Evolutionary conservation across 1,140 invertebrate species (phyloP), one percentile per base, ranked within the genome.

Genomic region (Drosophila takahashii): DNA sequence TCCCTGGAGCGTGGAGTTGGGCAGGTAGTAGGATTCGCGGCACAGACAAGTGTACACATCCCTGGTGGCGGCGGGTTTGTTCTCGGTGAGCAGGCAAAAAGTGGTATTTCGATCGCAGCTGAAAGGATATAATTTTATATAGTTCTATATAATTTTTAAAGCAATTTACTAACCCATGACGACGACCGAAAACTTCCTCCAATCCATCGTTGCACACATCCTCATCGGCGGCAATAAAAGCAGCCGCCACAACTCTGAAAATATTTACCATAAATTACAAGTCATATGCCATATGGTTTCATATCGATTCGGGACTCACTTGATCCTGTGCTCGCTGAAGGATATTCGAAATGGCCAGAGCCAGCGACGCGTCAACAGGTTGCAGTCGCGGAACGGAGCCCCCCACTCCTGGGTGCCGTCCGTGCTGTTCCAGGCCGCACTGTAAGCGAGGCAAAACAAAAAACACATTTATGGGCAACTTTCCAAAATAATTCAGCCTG

Each of bases 1-100:
- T 13, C 92, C 93, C 59, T 90, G 92, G 58, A 93, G 89, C 32
- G 91, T 92, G 6, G 90, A 71, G 71, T 93, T 93, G 15, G 92
- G 92, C 75, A 93, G 75, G 74, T 93, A 94, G 53, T 81, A 94
- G 44, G 93, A 93, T 11, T 92, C 90, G 13, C 81, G 85, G 72
- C 93, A 94, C 11, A 92, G 58, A 60, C 93, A 94, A 22, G 91
- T 92, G 73, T 94, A 94, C 18, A 83, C 79, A 71, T 91, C 90
- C 6, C 90, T 67, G 0, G 77, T 87, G 11, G 80, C 71, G 8
- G 77, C 59, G 4, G 89, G 78, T 16, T 86, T 84, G 22, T 80
- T 85, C 42, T 90, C 87, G 7, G 90, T 91, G 15, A 91, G 53
- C 44, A 92, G 75, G 57, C 92, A 92, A 45, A 92, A 92, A 16